A percentile compares a stretch with the other conserved stretches of the same genome.
phyloP scores from a whole-genome alignment of 2,797 vertebrate genomes.

The Sciurus vulgaris region DNA sequence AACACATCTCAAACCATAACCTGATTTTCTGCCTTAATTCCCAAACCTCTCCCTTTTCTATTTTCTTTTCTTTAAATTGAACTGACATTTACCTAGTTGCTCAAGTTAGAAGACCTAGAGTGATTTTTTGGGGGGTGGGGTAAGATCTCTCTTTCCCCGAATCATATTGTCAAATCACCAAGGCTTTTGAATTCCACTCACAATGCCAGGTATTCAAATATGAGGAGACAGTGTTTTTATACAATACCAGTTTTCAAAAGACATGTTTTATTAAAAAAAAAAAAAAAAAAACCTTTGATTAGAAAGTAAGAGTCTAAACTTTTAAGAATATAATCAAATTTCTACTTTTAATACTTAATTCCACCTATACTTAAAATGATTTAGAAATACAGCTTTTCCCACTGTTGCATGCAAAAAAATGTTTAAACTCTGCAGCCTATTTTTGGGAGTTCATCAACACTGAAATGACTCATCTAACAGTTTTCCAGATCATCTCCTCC shows the following conservation, averaged over 20 bases:
- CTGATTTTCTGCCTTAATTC: background rate
- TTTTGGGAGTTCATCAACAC: background rate
- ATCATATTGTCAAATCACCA: background rate
- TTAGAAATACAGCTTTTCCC: background rate
- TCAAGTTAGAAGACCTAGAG: background rate
- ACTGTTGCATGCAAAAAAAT: background rate
- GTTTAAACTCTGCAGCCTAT: background rate
- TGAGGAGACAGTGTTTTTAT: background rate
- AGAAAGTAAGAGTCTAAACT: conserved; percentile 22
- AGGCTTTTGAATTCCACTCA: background rate
- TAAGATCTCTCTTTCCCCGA: background rate
- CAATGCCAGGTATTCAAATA: background rate
- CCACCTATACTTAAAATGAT: conserved; percentile 31
- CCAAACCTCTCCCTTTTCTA: background rate
- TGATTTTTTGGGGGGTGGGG: background rate
- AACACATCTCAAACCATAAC: background rate
- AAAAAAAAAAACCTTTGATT: background rate
- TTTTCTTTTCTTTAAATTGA: background rate
- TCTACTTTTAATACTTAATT: conserved; percentile 32
- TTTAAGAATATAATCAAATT: conserved; percentile 29
- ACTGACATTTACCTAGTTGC: background rate
- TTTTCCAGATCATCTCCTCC: background rate
- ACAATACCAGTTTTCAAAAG: background rate
- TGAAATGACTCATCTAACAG: background rate
- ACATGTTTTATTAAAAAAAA: background rate